These are phyloP conservation scores for Lepus europaeus DNA, from an alignment of 2,113 vertebrate genomes.

Conservation along the genomic window DNA sequence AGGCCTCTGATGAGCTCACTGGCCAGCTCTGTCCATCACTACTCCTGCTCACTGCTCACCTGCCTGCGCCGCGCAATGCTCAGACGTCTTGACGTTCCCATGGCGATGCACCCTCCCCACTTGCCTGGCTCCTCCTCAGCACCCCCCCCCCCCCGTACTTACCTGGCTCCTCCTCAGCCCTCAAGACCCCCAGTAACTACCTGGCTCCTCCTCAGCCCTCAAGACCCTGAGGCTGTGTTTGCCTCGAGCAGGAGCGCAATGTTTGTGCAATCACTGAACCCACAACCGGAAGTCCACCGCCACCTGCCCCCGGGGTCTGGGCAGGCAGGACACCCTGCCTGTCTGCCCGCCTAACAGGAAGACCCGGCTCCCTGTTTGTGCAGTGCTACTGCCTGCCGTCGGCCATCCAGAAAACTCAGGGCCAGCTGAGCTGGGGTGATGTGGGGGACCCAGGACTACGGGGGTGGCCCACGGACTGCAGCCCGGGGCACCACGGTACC, in stretches of 20 bases:
- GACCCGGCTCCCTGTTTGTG: rapidly evolving
- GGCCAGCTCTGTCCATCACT: background rate
- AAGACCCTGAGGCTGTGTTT: rapidly evolving
- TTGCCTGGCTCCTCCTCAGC: too few species aligned
- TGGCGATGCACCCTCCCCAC: rapidly evolving
- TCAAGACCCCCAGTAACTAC: background rate
- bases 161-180: too few species aligned
- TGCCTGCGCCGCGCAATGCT: background rate
- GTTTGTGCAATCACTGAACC: background rate
- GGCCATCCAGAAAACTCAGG: background rate
- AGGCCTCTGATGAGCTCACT: background rate
- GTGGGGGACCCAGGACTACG: background rate
- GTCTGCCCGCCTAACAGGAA: background rate
- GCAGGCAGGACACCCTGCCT: background rate
- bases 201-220: too few species aligned
- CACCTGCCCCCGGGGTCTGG: background rate
- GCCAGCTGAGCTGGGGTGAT: background rate
- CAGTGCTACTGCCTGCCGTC: background rate
- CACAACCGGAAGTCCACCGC: rapidly evolving
- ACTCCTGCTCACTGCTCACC: rapidly evolving
- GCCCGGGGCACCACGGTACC: conserved; percentile 83
- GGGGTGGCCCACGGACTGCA: background rate
- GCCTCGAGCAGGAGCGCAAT: background rate
- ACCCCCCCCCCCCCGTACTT: too few species aligned
- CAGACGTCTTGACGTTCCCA: background rate